Percentiles rank a stretch among this genome's conserved stretches.
Evolutionary conservation across 2,888 invertebrate genomes (phyloP).

Genomic region (Pollenia labialis): DNA sequence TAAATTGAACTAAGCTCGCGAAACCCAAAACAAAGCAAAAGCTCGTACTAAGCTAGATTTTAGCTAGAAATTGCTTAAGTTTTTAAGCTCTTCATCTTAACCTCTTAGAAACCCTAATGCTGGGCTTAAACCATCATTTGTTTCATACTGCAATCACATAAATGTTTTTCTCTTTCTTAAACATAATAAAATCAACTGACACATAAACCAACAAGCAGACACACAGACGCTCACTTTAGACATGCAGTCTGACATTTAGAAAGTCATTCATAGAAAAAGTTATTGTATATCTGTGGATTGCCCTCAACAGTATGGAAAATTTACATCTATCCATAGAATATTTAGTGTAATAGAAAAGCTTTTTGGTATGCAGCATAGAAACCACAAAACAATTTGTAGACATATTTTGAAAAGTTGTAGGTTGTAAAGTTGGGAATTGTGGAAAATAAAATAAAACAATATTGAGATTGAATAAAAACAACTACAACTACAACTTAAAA

Average conservation of each 20-base stretch:
- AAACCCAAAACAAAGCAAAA: too few species aligned
- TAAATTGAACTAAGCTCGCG: too few species aligned
- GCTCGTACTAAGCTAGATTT: too few species aligned
- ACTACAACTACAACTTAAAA: conserved; percentile 11
- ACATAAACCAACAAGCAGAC: conserved; percentile 17
- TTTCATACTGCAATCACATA: conserved; percentile 29
- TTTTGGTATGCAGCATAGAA: conserved; percentile 57
- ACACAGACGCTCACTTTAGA: conserved; percentile 30
- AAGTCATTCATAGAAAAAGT: conserved; percentile 64
- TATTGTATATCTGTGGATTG: conserved; percentile 55
- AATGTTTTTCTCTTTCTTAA: background rate
- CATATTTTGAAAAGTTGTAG: conserved; percentile 65
- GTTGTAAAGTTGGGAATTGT: conserved; percentile 31
- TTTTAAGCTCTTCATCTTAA: background rate
- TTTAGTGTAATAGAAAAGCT: conserved; percentile 39
- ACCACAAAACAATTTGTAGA: conserved; percentile 70
- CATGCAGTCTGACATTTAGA: conserved; percentile 39
- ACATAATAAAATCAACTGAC: conserved; percentile 38
- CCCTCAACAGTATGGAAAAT: conserved; percentile 22
- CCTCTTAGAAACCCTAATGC: background rate
- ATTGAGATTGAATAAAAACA: conserved; percentile 17
- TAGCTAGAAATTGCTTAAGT: background rate
- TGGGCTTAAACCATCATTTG: background rate
- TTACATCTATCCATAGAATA: conserved; percentile 40
- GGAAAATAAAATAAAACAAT: conserved; percentile 33